phyloP scores from a whole-genome alignment of 1,140 invertebrate genomes.

The Zophobas atratus region DNA sequence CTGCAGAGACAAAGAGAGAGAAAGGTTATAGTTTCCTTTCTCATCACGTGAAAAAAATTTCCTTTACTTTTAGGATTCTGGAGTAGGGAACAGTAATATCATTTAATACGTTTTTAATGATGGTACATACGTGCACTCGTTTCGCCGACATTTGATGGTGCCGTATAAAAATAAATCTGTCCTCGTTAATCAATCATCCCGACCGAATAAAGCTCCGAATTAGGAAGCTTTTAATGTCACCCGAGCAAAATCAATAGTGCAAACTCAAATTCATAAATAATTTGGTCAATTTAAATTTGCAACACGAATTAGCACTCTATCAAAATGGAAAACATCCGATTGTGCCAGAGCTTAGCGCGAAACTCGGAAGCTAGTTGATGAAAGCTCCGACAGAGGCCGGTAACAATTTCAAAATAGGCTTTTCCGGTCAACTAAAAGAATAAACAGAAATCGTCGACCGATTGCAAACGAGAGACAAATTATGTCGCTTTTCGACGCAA shows the following conservation, averaged over 20 bases:
- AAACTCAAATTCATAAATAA: conserved; percentile 52
- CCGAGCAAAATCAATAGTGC: conserved; percentile 43
- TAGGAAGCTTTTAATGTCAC: conserved; percentile 37
- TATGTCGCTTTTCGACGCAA: conserved; percentile 32
- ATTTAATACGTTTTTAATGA: too few relatives aligned
- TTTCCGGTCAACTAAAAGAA: conserved; percentile 26
- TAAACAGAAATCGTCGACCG: conserved; percentile 22
- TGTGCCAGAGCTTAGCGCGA: conserved; percentile 35
- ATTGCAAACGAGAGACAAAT: conserved; percentile 31
- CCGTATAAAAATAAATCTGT: conserved; percentile 7
- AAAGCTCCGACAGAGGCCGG: conserved; percentile 33
- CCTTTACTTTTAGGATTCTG: too few relatives aligned
- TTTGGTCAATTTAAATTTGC: conserved; percentile 54
- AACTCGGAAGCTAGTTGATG: conserved; percentile 32
- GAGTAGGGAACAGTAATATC: too few relatives aligned
- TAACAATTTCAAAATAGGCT: conserved; percentile 24
- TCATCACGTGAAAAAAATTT: too few relatives aligned
- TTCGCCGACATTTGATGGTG: not conserved
- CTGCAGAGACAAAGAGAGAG: too few relatives aligned
- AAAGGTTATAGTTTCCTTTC: too few relatives aligned
- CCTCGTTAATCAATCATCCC: conserved; percentile 22
- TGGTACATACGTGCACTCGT: not conserved
- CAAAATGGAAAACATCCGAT: conserved; percentile 52
- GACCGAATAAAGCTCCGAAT: conserved; percentile 23
- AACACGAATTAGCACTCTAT: conserved; percentile 58